Evolutionary conservation across 2,888 invertebrate genomes (phyloP), one percentile per base, ranked within the genome.

Genomic region (Endotricha flammealis): DNA sequence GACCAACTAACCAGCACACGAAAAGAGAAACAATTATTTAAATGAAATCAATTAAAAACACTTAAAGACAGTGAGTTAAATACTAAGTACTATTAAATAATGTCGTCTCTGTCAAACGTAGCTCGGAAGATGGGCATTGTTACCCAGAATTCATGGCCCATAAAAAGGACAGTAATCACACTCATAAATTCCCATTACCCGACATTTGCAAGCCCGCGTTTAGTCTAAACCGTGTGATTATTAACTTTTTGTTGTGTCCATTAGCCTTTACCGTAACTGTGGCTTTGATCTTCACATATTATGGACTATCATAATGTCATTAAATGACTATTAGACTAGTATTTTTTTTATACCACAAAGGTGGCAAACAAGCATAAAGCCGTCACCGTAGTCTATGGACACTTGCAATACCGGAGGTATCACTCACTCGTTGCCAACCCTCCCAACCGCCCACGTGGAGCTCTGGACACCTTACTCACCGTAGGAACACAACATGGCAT

Each of bases 81-180:
- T 12, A 22, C 20, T n/a, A 32, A 10, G n/a, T 4, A n/a, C 3
- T 20, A 8, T 20, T 11, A 25, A 10, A 27, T 33, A 33, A 16
- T 33, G 32, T 27, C 25, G 14, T 25, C 25, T 25, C 24, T 25
- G 32, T 31, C 24, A 13, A 20, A 28, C 41, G 36, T 33, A 40
- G 12, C 24, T 17, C 32, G 17, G 32, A 25, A 33, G 32, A 33
- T 14, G 16, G 14, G 32, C 20, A 46, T 48, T 53, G 50, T 54
- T 53, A 41, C 47, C 36, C 35, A 30, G 23, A 48, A 60, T 56
- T 52, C 45, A 63, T 57, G 50, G 49, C 25, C 55, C 41, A 52
- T 59, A 58, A 63, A 56, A 38, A 52, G 33, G 56, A 53, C 56
- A 43, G 50, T 55, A 50, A 58, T 54, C 50, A 45, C 46, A 32